Percentiles rank a stretch among this genome's conserved stretches.
Conservation (phyloP, 2,113 vertebrate genomes). For the Zosterops japonicus region DNA sequence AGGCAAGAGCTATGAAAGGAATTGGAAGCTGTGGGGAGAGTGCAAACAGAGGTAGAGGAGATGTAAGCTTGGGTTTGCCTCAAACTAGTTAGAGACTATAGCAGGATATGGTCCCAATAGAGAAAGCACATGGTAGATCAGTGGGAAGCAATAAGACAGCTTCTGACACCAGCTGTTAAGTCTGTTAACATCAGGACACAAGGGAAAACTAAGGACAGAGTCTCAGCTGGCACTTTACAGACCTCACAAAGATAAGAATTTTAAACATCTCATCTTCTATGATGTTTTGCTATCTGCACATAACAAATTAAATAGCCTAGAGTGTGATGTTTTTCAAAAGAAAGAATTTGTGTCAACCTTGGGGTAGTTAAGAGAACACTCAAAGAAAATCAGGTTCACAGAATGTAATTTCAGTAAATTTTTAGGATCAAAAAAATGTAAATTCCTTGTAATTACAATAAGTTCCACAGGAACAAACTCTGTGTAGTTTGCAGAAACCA, state of each 20-base stretch:
- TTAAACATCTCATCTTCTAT: background rate
- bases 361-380: background rate
- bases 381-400: background rate
- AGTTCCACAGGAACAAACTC: background rate
- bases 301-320: background rate
- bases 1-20: constrained; percentile 63
- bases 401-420: background rate
- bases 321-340: background rate
- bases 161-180: background rate
- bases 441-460: background rate
- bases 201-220: background rate
- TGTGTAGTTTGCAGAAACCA: background rate
- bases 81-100: constrained; percentile 37
- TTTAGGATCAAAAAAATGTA: background rate
- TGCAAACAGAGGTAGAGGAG: constrained; percentile 63
- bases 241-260: background rate
- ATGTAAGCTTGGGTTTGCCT: constrained; percentile 52
- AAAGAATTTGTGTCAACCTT: background rate
- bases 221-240: background rate
- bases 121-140: background rate
- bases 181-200: background rate
- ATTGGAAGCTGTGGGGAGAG: constrained; percentile 65
- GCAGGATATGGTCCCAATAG: constrained; percentile 36
- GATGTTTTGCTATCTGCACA: background rate
- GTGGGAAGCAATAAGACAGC: background rate